A percentile compares a stretch with the other conserved stretches of the same genome.
Evolutionary conservation across 2,888 invertebrate species (phyloP).

Genomic region (Helobdella robusta): DNA sequence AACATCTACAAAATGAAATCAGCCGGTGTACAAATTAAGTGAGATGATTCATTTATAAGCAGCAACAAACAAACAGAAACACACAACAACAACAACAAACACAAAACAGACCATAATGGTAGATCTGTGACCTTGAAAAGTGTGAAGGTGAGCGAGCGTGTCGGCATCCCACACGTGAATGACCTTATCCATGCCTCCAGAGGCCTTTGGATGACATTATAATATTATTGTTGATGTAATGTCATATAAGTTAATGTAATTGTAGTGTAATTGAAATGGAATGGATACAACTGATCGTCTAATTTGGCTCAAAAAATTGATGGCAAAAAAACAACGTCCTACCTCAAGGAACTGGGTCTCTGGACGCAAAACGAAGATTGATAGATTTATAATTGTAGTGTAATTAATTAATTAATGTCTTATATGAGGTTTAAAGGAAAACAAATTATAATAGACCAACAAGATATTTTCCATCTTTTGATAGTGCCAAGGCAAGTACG

Average conservation of each 20-base stretch:
- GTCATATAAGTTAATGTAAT: background rate
- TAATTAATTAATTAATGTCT: background rate
- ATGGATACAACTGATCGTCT: too few relatives aligned
- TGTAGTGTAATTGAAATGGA: conserved; percentile 1
- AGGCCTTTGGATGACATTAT: conserved; percentile 29
- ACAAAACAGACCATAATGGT: conserved; percentile 45
- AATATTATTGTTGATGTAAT: background rate
- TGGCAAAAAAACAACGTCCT: too few relatives aligned
- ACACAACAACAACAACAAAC: conserved; percentile 11
- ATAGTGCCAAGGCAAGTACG: conserved; percentile 63
- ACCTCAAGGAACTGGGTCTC: too few relatives aligned
- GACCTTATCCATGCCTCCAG: conserved; percentile 61
- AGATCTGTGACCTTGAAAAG: conserved; percentile 57
- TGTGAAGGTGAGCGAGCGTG: conserved; percentile 66
- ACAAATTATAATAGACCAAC: too few relatives aligned
- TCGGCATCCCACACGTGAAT: conserved; percentile 76
- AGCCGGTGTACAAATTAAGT: too few relatives aligned
- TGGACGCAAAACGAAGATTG: too few relatives aligned
- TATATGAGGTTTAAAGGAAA: too few relatives aligned
- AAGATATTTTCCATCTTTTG: conserved; percentile 71
- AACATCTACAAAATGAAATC: too few relatives aligned
- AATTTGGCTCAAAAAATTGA: too few relatives aligned
- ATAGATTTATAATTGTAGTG: conserved; percentile 9
- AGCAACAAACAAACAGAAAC: too few relatives aligned
- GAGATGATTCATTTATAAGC: too few relatives aligned